Evolutionary conservation across 2,797 vertebrate genomes (phyloP).

Genomic region (Dicrostonyx torquatus): DNA sequence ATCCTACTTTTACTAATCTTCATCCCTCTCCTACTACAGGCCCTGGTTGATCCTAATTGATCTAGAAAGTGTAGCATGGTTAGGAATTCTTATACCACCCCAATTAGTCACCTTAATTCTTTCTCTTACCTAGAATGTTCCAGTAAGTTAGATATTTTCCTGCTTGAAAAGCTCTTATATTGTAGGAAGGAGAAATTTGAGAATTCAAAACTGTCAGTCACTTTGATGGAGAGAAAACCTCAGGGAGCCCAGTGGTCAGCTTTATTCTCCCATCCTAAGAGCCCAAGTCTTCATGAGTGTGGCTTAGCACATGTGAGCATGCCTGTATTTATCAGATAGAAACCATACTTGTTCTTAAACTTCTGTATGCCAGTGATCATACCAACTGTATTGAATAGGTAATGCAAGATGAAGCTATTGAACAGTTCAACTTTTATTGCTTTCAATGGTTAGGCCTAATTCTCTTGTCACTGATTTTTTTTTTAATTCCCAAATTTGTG

Average conservation of each 20-base stretch:
- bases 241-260: background rate
- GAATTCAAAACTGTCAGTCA: background rate
- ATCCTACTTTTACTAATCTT: too few relatives aligned
- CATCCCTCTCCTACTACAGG: background rate
- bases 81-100: background rate
- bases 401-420: conserved; percentile 48
- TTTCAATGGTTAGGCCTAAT: background rate
- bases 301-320: background rate
- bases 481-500: conserved; percentile 15
- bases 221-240: conserved; percentile 57
- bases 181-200: conserved; percentile 19
- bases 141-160: background rate
- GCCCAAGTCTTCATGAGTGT: background rate
- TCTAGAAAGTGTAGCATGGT: conserved; percentile 22
- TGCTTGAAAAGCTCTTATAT: background rate
- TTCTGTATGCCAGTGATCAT: background rate
- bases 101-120: conserved; percentile 16
- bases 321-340: conserved; percentile 53
- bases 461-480: conserved; percentile 40
- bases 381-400: conserved; percentile 28
- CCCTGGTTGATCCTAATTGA: background rate
- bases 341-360: conserved; percentile 4
- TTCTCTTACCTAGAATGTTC: background rate
- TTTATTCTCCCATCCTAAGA: background rate
- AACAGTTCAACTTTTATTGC: conserved; percentile 5